Conservation (phyloP, 2,888 invertebrate species). For the Sinhomidia bicolor region DNA sequence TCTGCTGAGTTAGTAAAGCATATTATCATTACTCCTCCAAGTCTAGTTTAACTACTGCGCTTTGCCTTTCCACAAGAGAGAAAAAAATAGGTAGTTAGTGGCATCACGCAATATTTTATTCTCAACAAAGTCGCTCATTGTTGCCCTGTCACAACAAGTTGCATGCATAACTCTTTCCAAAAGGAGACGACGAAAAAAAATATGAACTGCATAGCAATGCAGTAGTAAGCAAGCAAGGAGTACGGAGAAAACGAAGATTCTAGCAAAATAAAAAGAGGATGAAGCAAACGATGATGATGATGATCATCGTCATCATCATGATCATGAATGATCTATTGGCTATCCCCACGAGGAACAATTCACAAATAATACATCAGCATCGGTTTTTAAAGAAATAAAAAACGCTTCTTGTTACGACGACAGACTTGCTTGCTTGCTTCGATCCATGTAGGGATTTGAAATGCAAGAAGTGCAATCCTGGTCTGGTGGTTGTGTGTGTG, state of each 20-base stretch:
- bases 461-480: conserved; percentile 24
- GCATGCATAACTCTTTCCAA: conserved; percentile 67
- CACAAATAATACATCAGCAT: conserved; percentile 65
- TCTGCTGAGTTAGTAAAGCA: conserved; percentile 34
- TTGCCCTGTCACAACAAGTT: conserved; percentile 69
- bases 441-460: conserved; percentile 57
- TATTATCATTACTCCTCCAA: conserved; percentile 38
- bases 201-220: conserved; percentile 14
- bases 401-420: conserved; percentile 42
- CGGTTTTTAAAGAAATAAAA: too few relatives aligned
- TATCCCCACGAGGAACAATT: conserved; percentile 73
- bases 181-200: conserved; percentile 15
- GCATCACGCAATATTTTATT: conserved; percentile 72
- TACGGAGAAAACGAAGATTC: neutral
- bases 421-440: conserved; percentile 19
- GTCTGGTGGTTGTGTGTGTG: neutral
- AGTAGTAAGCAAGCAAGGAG: conserved; percentile 19
- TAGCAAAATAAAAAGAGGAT: conserved; percentile 29
- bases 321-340: conserved; percentile 73
- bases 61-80: conserved; percentile 27
- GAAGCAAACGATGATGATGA: conserved; percentile 3
- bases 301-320: conserved; percentile 52
- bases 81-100: conserved; percentile 52
- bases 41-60: conserved; percentile 35
- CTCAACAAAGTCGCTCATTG: conserved; percentile 54